These are phyloP conservation scores for Plecturocebus donacophilus DNA, from an alignment of 2,113 vertebrate species.

Conservation along the genomic window DNA sequence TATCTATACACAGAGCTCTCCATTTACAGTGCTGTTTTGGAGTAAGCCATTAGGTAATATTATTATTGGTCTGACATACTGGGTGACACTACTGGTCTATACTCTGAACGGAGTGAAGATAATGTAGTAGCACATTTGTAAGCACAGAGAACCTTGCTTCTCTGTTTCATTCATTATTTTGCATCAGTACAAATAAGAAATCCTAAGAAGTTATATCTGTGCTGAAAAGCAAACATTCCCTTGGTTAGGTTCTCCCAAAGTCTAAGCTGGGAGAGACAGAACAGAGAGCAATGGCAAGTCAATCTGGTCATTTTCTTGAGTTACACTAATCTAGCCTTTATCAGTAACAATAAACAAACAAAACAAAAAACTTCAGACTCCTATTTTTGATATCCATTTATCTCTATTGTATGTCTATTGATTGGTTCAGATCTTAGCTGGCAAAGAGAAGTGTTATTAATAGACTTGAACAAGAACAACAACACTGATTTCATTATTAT, in stretches of 20 bases:
- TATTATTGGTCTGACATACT: neutral
- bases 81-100: neutral
- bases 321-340: neutral
- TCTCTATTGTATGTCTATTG: neutral
- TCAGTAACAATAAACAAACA: neutral
- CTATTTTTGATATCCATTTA: neutral
- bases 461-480: neutral
- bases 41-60: neutral
- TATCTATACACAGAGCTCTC: neutral
- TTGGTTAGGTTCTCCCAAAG: neutral
- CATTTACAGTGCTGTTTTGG: neutral
- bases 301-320: neutral
- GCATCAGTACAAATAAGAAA: neutral
- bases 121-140: neutral
- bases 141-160: neutral
- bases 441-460: neutral
- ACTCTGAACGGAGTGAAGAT: neutral
- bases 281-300: neutral
- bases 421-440: neutral
- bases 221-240: neutral
- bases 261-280: neutral
- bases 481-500: neutral
- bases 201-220: neutral
- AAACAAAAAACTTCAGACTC: neutral
- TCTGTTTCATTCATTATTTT: neutral